Evolutionary conservation across 35 echinoderm and acorn worm species (phyloP), one percentile per base, ranked within the genome.

Genomic region (Lytechinus pictus): DNA sequence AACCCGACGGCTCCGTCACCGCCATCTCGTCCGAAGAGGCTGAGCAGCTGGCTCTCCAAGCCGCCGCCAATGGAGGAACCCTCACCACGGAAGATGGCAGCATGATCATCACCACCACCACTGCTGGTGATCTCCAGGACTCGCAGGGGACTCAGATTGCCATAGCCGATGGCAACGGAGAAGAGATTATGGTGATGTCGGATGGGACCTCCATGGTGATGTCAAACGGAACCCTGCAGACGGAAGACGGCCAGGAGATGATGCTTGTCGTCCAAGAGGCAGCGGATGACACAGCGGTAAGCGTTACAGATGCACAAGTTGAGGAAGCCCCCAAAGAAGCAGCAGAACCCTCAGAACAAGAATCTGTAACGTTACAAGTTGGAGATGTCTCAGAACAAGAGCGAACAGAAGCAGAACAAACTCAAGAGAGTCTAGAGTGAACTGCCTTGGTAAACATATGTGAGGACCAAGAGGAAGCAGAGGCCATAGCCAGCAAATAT

Each of bases 141-240:
- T 29, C 53, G 12, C 92, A 93, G 54, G 92, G 54, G 21, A 54
- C 55, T 12, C 52, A 93, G 54, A 93, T 93, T 19, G n/a, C 92
- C 92, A 10, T 93, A n/a, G 53, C 54, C 21, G 21, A 53, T 16
- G n/a, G 29, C 53, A n/a, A 19, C 27, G 92, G 53, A 3, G 92
- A 57, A 1, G 92, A 93, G 52, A 24, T 54, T 9, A 24, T 54
- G 27, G 92, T 27, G 11, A 93, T 54, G 9, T 19, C 53, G 4
- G 14, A 93, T 10, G 57, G 54, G 52, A 54, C 57, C 9, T 93
- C 92, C 92, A 93, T 93, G 92, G 92, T 93, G 92, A 93, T 93
- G 92, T 33, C 92, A 9, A 19, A 93, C 13, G 55, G 54, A 6
- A 53, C 92, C 53, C 27, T 93, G 6, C 53, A 93, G 4, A 27